These are phyloP conservation scores for Cinclus mexicanus DNA, from an alignment of 2,113 vertebrate genomes.

Conservation along the genomic window DNA sequence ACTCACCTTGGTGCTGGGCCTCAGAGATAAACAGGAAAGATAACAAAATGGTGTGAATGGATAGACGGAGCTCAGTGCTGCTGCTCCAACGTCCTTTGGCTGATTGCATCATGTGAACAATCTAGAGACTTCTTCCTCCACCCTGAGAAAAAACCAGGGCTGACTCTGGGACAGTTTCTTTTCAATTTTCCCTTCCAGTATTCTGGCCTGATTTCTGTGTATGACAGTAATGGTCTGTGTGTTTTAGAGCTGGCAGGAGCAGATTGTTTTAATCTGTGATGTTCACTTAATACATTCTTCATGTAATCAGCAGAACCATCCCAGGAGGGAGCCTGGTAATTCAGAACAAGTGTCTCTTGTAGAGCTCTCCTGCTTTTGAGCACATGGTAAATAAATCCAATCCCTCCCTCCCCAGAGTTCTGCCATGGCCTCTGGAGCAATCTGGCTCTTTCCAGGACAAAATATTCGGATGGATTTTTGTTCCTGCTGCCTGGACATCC, in stretches of 20 bases:
- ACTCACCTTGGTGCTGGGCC: background rate
- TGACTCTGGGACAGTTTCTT: background rate
- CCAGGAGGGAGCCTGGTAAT: conserved; percentile 22
- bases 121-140: background rate
- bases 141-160: background rate
- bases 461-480: background rate
- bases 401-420: background rate
- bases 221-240: background rate
- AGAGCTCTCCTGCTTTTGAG: background rate
- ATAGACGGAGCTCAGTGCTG: background rate
- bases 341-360: conserved; percentile 34
- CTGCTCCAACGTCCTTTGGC: background rate
- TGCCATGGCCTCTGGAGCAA: background rate
- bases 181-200: background rate
- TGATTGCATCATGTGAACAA: background rate
- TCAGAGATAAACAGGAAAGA: conserved; percentile 73
- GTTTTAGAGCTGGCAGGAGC: conserved; percentile 5
- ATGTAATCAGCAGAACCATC: conserved; percentile 31
- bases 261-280: conserved; percentile 36
- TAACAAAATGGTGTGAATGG: conserved; percentile 56
- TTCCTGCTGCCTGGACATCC: background rate
- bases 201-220: background rate
- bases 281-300: conserved; percentile 25
- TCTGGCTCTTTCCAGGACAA: background rate
- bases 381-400: background rate